Conservation (phyloP, 2,113 vertebrate genomes). For the Gallinago paraguaiae region DNA sequence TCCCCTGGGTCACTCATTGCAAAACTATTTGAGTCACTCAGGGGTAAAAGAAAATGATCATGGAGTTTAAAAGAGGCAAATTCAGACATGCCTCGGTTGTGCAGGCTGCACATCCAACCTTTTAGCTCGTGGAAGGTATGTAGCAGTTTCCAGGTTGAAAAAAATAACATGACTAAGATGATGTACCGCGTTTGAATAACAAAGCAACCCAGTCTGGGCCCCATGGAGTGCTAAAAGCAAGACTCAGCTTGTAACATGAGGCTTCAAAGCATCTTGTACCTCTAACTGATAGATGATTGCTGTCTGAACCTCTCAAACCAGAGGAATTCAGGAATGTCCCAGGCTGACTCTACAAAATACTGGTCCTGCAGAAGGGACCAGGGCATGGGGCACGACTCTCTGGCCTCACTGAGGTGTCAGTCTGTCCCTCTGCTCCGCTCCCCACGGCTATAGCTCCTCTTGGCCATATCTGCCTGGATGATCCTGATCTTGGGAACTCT, state of each 20-base stretch:
- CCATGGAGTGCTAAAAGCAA: not conserved
- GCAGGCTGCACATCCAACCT: not conserved
- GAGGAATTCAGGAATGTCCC: not conserved
- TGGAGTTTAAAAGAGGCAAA: conserved; percentile 29
- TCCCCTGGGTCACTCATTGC: not conserved
- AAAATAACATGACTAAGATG: conserved; percentile 33
- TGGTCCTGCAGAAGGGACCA: not conserved
- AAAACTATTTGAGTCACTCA: conserved; percentile 1
- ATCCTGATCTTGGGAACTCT: not conserved
- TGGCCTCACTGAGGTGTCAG: not conserved
- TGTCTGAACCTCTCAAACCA: conserved; percentile 4
- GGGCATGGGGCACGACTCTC: not conserved
- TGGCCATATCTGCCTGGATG: not conserved
- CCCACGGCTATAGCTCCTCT: not conserved
- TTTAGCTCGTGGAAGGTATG: not conserved
- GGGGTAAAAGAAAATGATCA: not conserved
- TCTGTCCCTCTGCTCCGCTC: not conserved
- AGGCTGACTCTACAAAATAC: not conserved
- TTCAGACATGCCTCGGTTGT: conserved; percentile 4
- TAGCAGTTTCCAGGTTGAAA: conserved; percentile 29
- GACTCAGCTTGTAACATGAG: conserved; percentile 2
- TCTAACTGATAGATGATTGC: not conserved
- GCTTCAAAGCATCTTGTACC: not conserved
- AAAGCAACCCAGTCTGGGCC: not conserved
- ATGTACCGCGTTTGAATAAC: conserved; percentile 2